These are phyloP conservation scores for Drosophila kambysellisi DNA, from an alignment of 2,888 invertebrate genomes.

Conservation along the genomic window DNA sequence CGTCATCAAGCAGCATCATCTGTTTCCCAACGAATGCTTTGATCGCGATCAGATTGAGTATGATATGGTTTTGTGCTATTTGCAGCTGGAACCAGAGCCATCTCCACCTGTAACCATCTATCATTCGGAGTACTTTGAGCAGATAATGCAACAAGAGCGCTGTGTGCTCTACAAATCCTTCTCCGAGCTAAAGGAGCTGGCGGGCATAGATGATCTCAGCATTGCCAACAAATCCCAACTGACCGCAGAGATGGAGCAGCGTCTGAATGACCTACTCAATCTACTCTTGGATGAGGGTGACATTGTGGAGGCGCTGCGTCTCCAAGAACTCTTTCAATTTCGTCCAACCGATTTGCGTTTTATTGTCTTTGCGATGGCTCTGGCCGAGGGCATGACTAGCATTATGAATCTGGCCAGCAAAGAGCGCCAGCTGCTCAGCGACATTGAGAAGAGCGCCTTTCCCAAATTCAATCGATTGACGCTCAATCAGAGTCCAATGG, in stretches of 20 bases:
- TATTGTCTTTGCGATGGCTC: conserved; percentile 87
- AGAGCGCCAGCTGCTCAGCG: conserved; percentile 87
- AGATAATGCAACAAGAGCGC: conserved; percentile 83
- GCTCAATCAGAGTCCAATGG: conserved; percentile 81
- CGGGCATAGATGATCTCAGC: conserved; percentile 84
- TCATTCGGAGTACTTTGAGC: conserved; percentile 84
- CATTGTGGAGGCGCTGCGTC: conserved; percentile 87
- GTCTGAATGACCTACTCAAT: conserved; percentile 85
- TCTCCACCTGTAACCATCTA: conserved; percentile 67
- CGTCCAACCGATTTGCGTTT: conserved; percentile 86
- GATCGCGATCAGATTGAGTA: conserved; percentile 85
- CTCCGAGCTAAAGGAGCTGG: conserved; percentile 83
- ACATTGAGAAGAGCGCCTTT: conserved; percentile 84
- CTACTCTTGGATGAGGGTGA: conserved; percentile 86
- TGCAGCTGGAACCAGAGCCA: conserved; percentile 68
- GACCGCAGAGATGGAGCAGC: conserved; percentile 75
- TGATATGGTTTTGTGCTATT: conserved; percentile 83
- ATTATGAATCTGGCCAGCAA: conserved; percentile 88
- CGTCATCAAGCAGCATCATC: conserved; percentile 83
- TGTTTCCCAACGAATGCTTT: conserved; percentile 84
- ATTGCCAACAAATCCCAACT: conserved; percentile 74
- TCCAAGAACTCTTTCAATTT: conserved; percentile 85
- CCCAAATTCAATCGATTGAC: conserved; percentile 85
- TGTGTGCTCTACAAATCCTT: conserved; percentile 84
- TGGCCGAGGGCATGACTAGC: conserved; percentile 87